Base-by-base conservation (phyloP, 2,888 invertebrate species). In the Metellina segmentata region DNA sequence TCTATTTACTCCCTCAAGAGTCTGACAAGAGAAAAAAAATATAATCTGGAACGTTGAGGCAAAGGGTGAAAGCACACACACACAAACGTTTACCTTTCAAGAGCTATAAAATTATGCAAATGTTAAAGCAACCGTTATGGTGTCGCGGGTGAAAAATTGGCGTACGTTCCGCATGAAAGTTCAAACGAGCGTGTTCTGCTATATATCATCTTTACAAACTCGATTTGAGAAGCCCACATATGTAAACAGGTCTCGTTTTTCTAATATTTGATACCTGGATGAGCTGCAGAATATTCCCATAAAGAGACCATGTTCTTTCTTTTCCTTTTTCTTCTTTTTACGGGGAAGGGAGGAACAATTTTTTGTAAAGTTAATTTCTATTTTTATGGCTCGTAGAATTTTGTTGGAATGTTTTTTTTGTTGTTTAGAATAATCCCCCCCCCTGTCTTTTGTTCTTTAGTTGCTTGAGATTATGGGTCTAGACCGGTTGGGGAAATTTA, bases 61-160 rank as follows among this genome's bases (percentile, higher is more conserved):
- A 48, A 83, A 85, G 75, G 34, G 34, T 34, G 77, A 86, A 79
- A 86, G 78, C 79, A n/a, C n/a, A n/a, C n/a, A n/a, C n/a, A n/a
- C n/a, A n/a, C n/a, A 79, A 86, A 69, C 86, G 52, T 70, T 86
- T 86, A 86, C 86, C 87, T 88, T 86, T 86, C 81, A 81, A 61
- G 72, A 81, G 87, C 75, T 72, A 81, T 88, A 81, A 81, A 81
- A 88, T 88, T 88, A 88, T 88, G 88, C 88, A 88, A 88, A 88
- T 88, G 53, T 16, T 79, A 72, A 72, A 87, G 81, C 81, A 20
- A 19, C 72, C 8, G 88, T 87, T 87, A 87, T 75, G 81, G 81
- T 20, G 81, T 7, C 79, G 87, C n/a, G 72, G 52, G 52, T 88
- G 88, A 88, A 88, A 88, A 88, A 88, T 88, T 61, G 88, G 75